Evolutionary conservation across 2,113 vertebrate species (phyloP).

Genomic region (Leptodactylus fuscus): DNA sequence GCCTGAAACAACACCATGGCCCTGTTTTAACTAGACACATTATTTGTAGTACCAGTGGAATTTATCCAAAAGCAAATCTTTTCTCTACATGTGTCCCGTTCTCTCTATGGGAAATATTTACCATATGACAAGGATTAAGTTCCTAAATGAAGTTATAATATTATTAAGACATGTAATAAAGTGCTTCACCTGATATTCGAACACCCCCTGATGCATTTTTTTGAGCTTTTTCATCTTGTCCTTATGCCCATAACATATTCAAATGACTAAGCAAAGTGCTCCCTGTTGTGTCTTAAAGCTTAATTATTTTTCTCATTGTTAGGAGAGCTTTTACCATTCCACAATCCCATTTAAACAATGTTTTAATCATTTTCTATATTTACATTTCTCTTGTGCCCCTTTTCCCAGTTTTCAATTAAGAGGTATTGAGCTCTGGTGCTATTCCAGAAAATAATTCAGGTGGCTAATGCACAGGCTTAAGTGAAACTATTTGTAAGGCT

Average conservation of each 20-base stretch:
- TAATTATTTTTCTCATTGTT: conserved; percentile 57
- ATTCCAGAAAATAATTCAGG: conserved; percentile 63
- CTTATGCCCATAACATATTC: conserved; percentile 37
- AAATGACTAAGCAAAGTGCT: conserved; percentile 43
- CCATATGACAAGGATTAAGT: background rate
- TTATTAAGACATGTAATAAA: conserved; percentile 10
- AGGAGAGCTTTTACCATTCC: conserved; percentile 35
- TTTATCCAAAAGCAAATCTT: too few relatives aligned
- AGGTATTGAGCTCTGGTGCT: conserved; percentile 59
- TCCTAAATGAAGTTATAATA: conserved; percentile 41
- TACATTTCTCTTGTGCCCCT: conserved; percentile 56
- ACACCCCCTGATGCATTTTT: conserved; percentile 19
- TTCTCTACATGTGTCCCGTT: too few relatives aligned
- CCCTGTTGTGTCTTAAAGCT: conserved; percentile 52
- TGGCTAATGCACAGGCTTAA: conserved; percentile 55
- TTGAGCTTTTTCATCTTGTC: conserved; percentile 37
- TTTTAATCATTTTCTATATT: conserved; percentile 55
- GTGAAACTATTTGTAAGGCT: conserved; percentile 58
- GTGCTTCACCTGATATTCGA: conserved; percentile 20
- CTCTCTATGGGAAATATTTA: too few relatives aligned
- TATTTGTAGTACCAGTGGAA: too few relatives aligned
- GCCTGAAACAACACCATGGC: too few relatives aligned
- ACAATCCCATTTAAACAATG: conserved; percentile 45
- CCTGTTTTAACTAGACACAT: too few relatives aligned
- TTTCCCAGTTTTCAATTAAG: conserved; percentile 59